Evolutionary conservation across 2,888 invertebrate species (phyloP), one percentile per base, ranked within the genome.

Genomic region (Hipparchia sbordonii): DNA sequence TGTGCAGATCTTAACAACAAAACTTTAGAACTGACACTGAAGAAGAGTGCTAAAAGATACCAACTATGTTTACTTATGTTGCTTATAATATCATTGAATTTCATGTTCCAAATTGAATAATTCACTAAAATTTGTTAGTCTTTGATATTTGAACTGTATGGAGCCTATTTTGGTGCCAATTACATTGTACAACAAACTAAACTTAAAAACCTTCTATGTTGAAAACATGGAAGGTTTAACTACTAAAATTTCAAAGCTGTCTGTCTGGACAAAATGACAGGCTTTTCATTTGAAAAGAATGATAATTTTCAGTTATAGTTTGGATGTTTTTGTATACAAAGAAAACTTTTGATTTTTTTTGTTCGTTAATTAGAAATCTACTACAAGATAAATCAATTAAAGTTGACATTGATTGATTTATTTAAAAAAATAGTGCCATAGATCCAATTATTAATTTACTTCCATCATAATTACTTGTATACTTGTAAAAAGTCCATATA

Each of bases 1-100:
- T 39, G 12, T 39, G 6, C 59, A 60, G 59, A 60, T 57, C 59
- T 60, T 59, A 33, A 12, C 59, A 60, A 39, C 59, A 60, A 60
- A 60, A 60, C 33, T 60, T 39, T 39, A 60, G 12, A 60, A 39
- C 10, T 10, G 33, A 60, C 39, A 4, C 7, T 13, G 39, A 8
- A 9, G 23, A 9, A 10, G 23, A 23, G 39, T 39, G 39, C 39
- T 23, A 23, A 1, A 23, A 23, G 23, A 39, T 39, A 39, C 39
- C 5, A 39, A 0, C 5, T 39, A 39, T 39, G 1, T 1, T 1
- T 23, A 23, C 23, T 23, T 23, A 23, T 1, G 23, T 23, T 23
- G 39, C 39, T 5, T 5, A 1, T 39, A 39, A 39, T 4, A 39
- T 39, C 39, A 39, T 39, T 39, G 39, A 39, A 54, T 12, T 54